A percentile compares a stretch with the other conserved stretches of the same genome.
phyloP scores from a whole-genome alignment of 2,888 invertebrate genomes.

The Sclerodermus sp. region DNA sequence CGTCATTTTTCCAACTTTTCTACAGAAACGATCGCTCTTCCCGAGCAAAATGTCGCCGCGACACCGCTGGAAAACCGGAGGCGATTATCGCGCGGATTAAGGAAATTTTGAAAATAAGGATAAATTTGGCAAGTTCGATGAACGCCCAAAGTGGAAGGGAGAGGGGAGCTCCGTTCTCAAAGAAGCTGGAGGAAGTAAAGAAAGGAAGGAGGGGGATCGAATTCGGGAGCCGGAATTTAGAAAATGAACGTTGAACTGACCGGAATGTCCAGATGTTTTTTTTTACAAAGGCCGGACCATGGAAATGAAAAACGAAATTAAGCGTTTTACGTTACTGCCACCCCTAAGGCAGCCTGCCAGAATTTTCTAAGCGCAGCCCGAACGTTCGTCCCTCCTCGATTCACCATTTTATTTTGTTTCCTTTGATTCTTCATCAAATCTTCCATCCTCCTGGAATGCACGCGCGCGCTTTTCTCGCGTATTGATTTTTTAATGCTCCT shows the following conservation, averaged over 20 bases:
- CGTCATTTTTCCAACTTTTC: background rate
- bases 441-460: too few relatives aligned
- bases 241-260: conserved; percentile 4
- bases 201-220: background rate
- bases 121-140: conserved; percentile 5
- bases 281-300: background rate
- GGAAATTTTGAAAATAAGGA: background rate
- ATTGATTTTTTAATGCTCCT: too few relatives aligned
- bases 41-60: too few relatives aligned
- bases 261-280: background rate
- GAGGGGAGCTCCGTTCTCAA: background rate
- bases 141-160: conserved; percentile 4
- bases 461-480: too few relatives aligned
- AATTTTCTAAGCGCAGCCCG: too few relatives aligned
- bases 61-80: too few relatives aligned
- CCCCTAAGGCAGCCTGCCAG: background rate
- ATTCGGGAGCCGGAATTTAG: conserved; percentile 2
- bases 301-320: background rate
- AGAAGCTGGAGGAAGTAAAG: background rate
- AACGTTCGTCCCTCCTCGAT: too few relatives aligned
- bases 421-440: too few relatives aligned
- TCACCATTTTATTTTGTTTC: too few relatives aligned
- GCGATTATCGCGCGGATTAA: background rate
- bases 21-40: too few relatives aligned
- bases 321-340: background rate